Evolutionary conservation across 2,797 vertebrate species (phyloP).

Genomic region (Sparus aurata): DNA sequence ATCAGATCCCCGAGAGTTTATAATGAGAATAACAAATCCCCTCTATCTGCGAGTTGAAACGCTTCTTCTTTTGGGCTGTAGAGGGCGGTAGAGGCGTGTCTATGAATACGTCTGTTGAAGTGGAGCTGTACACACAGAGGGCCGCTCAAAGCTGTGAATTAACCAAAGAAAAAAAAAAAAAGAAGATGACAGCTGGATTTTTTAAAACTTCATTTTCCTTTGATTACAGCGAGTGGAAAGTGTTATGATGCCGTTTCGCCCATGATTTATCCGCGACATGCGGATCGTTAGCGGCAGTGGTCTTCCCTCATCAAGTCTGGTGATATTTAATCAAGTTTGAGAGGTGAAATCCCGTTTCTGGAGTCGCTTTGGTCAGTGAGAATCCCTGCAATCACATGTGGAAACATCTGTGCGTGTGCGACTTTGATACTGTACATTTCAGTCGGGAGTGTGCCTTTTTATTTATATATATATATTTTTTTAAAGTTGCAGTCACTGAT

Average conservation of each 20-base stretch:
- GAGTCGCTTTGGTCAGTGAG: conserved; percentile 57
- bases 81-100: conserved; percentile 71
- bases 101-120: conserved; percentile 13
- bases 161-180: conserved; percentile 46
- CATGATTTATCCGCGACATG: conserved; percentile 62
- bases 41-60: conserved; percentile 21
- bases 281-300: conserved; percentile 55
- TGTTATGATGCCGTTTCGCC: conserved; percentile 57
- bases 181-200: conserved; percentile 61
- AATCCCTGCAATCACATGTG: conserved; percentile 65
- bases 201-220: conserved; percentile 65
- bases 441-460: conserved; percentile 22
- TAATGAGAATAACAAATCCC: conserved; percentile 78
- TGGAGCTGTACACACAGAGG: conserved; percentile 25
- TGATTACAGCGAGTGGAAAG: conserved; percentile 73
- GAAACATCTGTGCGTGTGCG: conserved; percentile 58
- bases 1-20: conserved; percentile 78
- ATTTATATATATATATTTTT: conserved; percentile 18
- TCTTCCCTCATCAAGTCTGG: conserved; percentile 64
- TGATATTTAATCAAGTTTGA: conserved; percentile 71
- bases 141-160: conserved; percentile 45
- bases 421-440: conserved; percentile 58
- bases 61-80: conserved; percentile 40
- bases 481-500: conserved; percentile 59
- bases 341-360: conserved; percentile 69